A percentile compares a stretch with the other conserved stretches of the same genome.
Evolutionary conservation across 2,797 vertebrate species (phyloP).

Genomic region (Enteromius anoplus): DNA sequence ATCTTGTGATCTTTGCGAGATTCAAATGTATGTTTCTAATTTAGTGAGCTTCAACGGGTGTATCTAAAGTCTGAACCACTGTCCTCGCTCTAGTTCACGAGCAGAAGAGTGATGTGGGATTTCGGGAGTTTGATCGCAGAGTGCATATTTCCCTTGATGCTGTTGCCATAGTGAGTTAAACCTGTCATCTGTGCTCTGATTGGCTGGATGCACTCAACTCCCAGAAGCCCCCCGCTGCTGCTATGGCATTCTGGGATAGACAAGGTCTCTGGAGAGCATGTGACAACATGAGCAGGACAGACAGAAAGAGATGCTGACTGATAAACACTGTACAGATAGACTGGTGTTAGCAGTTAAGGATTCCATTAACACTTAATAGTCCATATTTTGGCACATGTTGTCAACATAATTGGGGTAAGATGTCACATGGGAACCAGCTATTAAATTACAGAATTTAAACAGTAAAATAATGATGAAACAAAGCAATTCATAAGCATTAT

Average conservation of each 20-base stretch:
- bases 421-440: neutral
- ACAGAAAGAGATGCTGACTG: neutral
- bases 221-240: slow-evolving; percentile 42
- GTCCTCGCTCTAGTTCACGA: neutral
- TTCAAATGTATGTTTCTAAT: neutral
- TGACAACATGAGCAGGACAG: slow-evolving; percentile 33
- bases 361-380: neutral
- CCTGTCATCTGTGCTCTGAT: slow-evolving; percentile 53
- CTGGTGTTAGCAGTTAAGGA: neutral
- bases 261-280: slow-evolving; percentile 40
- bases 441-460: neutral
- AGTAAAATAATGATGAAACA: neutral
- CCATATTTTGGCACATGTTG: neutral
- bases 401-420: neutral
- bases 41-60: neutral
- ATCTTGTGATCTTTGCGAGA: neutral
- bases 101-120: slow-evolving; percentile 31
- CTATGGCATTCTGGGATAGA: slow-evolving; percentile 61
- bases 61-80: neutral
- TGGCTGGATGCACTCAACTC: slow-evolving; percentile 56
- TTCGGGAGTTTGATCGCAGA: slow-evolving; percentile 30
- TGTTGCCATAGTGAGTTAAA: slow-evolving; percentile 62
- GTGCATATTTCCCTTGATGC: slow-evolving; percentile 55
- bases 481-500: neutral
- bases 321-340: neutral